These are phyloP conservation scores for Climacteris rufus DNA, from an alignment of 2,113 vertebrate genomes.

Conservation along the genomic window DNA sequence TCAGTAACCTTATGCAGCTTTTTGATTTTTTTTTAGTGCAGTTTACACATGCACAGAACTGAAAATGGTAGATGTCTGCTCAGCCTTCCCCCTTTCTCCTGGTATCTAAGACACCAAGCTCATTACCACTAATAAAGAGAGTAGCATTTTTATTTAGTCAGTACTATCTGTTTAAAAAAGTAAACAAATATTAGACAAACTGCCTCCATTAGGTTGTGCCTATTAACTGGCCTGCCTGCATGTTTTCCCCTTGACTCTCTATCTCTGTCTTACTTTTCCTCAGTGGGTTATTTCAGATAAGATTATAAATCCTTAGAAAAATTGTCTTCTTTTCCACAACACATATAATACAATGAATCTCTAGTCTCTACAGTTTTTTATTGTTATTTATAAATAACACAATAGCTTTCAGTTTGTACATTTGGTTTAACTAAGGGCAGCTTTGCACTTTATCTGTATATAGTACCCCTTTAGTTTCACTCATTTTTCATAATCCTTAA, in stretches of 20 bases:
- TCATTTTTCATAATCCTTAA: background rate
- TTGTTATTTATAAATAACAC: background rate
- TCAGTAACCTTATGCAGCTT: background rate
- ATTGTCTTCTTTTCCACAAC: background rate
- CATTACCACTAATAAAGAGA: background rate
- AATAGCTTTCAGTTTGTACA: background rate
- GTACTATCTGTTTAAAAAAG: background rate
- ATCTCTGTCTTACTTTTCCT: background rate
- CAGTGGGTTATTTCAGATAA: background rate
- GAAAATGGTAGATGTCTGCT: background rate
- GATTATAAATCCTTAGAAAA: background rate
- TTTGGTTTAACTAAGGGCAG: background rate
- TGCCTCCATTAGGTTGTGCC: background rate
- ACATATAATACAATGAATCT: background rate
- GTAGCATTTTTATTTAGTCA: background rate
- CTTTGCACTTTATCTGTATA: background rate
- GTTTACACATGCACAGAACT: background rate
- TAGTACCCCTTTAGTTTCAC: background rate
- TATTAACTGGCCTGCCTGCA: background rate
- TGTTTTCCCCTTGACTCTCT: background rate
- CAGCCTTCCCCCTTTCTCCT: background rate
- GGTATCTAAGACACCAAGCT: background rate
- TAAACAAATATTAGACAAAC: background rate
- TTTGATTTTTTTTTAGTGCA: background rate
- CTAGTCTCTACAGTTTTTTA: background rate